phyloP scores from a whole-genome alignment of 2,113 vertebrate genomes.

The Eira barbara region DNA sequence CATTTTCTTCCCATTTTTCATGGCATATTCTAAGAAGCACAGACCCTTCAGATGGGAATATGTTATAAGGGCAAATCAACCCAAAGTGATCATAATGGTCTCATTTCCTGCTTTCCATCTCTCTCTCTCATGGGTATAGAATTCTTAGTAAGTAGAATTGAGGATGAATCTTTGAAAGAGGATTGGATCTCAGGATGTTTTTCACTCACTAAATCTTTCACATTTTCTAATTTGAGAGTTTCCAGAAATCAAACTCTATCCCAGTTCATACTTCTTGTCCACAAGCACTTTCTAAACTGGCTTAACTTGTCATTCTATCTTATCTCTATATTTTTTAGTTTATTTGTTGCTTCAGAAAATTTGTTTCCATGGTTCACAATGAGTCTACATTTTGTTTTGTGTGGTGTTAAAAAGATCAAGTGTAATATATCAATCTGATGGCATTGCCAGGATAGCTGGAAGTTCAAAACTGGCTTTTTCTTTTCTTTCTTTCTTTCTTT shows the following conservation, averaged over 20 bases:
- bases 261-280: not conserved
- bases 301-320: slow-evolving; percentile 1
- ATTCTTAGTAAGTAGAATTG: not conserved
- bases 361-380: not conserved
- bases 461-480: not conserved
- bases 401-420: not conserved
- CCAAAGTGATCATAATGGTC: not conserved
- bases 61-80: not conserved
- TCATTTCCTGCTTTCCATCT: slow-evolving; percentile 29
- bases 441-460: not conserved
- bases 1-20: not conserved
- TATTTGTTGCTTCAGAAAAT: not conserved
- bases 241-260: slow-evolving; percentile 15
- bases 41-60: not conserved
- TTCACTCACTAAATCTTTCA: slow-evolving; percentile 60
- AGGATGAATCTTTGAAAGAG: not conserved
- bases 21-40: not conserved
- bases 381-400: not conserved
- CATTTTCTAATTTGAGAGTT: not conserved
- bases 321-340: not conserved
- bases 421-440: not conserved
- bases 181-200: not conserved
- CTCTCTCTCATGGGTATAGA: not conserved
- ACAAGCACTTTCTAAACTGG: not conserved
- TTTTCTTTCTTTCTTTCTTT: too few relatives aligned